These are phyloP conservation scores for Polyodon spathula DNA, from an alignment of 2,113 vertebrate genomes.

Conservation along the genomic window DNA sequence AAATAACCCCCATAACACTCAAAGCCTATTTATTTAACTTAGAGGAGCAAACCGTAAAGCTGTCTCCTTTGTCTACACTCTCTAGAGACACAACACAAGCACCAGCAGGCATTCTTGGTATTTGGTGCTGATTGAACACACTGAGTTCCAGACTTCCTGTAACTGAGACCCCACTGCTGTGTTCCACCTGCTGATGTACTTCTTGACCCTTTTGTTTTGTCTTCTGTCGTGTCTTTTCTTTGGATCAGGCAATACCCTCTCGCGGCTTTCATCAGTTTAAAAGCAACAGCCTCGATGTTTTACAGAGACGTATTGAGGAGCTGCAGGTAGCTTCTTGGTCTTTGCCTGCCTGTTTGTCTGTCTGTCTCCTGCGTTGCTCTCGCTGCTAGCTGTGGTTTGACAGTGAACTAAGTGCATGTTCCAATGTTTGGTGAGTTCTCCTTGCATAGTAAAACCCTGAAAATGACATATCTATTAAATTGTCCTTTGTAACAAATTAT, in stretches of 20 bases:
- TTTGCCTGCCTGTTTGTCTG: constrained; percentile 58
- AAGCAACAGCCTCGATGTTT: constrained; percentile 69
- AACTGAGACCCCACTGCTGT: too few relatives aligned
- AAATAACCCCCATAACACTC: too few relatives aligned
- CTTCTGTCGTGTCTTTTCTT: constrained; percentile 40
- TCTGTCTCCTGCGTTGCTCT: constrained; percentile 20
- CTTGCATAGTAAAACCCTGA: too few relatives aligned
- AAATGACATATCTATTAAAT: too few relatives aligned
- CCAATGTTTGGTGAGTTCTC: not conserved
- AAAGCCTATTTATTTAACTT: too few relatives aligned
- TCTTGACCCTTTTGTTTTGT: constrained; percentile 12
- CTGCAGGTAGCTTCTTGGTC: constrained; percentile 49
- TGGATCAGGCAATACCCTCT: constrained; percentile 63
- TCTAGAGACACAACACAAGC: too few relatives aligned
- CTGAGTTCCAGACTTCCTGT: too few relatives aligned
- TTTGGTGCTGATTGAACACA: too few relatives aligned
- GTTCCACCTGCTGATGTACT: not conserved
- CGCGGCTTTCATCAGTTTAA: constrained; percentile 77
- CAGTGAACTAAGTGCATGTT: constrained; percentile 57
- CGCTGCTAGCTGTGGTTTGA: constrained; percentile 33
- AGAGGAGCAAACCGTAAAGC: too few relatives aligned
- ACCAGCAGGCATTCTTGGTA: too few relatives aligned
- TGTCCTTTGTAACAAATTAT: too few relatives aligned
- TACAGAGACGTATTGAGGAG: constrained; percentile 69
- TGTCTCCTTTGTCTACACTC: too few relatives aligned